Conservation (phyloP, 2,888 invertebrate genomes). For the Galerucella pusilla region DNA sequence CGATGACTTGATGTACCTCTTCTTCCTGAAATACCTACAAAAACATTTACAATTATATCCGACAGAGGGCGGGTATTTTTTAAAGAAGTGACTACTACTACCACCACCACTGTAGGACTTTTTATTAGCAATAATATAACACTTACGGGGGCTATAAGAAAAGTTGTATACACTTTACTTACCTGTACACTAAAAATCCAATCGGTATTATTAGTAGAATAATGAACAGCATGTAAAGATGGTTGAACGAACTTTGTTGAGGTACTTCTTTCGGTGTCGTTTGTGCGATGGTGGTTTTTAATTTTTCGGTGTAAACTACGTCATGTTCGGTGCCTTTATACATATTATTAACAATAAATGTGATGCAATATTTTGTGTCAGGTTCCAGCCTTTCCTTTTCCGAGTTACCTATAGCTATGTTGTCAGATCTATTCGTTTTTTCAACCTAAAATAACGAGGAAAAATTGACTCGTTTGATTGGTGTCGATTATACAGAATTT, state of each 20-base stretch:
- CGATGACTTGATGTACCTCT: conserved; percentile 39
- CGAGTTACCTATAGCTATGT: conserved; percentile 51
- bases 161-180: conserved; percentile 20
- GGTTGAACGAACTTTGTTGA: conserved; percentile 42
- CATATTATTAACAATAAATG: conserved; percentile 57
- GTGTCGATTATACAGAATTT: too few relatives aligned
- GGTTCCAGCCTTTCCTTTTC: conserved; percentile 51
- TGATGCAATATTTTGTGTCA: conserved; percentile 58
- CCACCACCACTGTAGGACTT: not conserved
- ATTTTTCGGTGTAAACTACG: conserved; percentile 58
- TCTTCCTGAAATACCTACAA: conserved; percentile 52
- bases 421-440: conserved; percentile 46
- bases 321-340: conserved; percentile 56
- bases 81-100: not conserved
- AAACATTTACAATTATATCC: not conserved
- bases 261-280: conserved; percentile 30
- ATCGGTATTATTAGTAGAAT: conserved; percentile 52
- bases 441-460: conserved; percentile 43
- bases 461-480: too few relatives aligned
- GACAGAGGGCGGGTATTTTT: too few relatives aligned
- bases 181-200: conserved; percentile 53
- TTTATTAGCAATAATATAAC: not conserved
- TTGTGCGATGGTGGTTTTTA: conserved; percentile 44
- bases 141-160: too few relatives aligned
- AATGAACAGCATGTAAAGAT: conserved; percentile 52